Evolutionary conservation across 2,888 invertebrate species (phyloP).

Genomic region (Glaucopsyche alexis): DNA sequence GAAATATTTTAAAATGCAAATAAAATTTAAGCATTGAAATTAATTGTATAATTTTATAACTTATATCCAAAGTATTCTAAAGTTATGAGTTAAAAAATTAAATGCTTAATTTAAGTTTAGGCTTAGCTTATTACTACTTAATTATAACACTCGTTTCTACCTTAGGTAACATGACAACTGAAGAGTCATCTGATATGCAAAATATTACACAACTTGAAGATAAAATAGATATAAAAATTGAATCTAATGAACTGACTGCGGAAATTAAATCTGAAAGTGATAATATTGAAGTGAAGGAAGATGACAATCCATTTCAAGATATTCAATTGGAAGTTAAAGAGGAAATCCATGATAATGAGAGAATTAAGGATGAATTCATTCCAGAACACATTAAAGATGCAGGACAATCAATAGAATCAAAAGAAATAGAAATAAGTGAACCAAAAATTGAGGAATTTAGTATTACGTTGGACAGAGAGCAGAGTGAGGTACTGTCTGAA

Average conservation of each 20-base stretch:
- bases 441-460: conserved; percentile 38
- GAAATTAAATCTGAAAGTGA: conserved; percentile 41
- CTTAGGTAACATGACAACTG: conserved; percentile 18
- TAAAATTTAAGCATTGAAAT: not conserved
- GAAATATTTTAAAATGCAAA: not conserved
- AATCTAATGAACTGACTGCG: conserved; percentile 37
- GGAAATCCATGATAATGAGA: conserved; percentile 38
- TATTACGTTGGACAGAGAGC: conserved; percentile 55
- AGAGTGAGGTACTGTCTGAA: conserved; percentile 47
- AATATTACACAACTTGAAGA: not conserved
- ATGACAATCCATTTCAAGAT: conserved; percentile 47
- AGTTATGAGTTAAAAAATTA: too few relatives aligned
- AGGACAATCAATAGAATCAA: not conserved
- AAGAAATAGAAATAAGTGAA: not conserved
- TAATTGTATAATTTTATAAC: too few relatives aligned
- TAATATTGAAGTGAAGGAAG: conserved; percentile 33
- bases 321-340: conserved; percentile 51
- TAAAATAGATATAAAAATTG: conserved; percentile 36
- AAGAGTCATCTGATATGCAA: not conserved
- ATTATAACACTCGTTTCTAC: not conserved
- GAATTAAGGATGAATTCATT: conserved; percentile 12
- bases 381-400: not conserved
- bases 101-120: not conserved
- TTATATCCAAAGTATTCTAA: too few relatives aligned
- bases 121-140: too few relatives aligned